Evolutionary conservation across 1,140 invertebrate genomes (phyloP), one percentile per base, ranked within the genome.

Genomic region (Halotydeus destructor): DNA sequence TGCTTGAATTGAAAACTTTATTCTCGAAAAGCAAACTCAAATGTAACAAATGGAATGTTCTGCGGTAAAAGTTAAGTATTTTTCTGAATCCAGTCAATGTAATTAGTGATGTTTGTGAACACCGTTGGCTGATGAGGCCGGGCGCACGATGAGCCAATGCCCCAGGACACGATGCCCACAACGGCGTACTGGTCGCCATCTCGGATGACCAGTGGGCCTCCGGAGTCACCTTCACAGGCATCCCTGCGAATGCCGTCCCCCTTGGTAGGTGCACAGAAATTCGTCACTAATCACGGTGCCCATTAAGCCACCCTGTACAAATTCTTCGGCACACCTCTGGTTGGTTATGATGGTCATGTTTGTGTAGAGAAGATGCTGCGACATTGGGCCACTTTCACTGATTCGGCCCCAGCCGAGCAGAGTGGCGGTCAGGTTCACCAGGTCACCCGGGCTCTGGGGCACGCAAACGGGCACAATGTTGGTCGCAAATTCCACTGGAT

Each of bases 101-200:
- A 30, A 30, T 9, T 30, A 30, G 28, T 9, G n/a, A 30, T 30
- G 9, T 14, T 30, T 30, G 28, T 30, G n/a, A 30, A 30, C 9
- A 30, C 28, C 14, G 28, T 30, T 30, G 28, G 28, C 14, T 9
- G 9, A 9, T 14, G 9, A 9, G 28, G 28, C 14, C 14, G 9
- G 9, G 28, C 28, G 28, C 28, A 30, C 9, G n/a, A 9, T 9
- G 28, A 30, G n/a, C 28, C 28, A 30, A 30, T 30, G 25, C 85
- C 88, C 85, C 86, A 94, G 44, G 78, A 84, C 50, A 91, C 88
- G 50, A 93, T 84, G 2, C 88, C 86, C 1, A 78, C 82, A 23
- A 93, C 62, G 64, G 86, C 86, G 61, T 82, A 94, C 34, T 73
- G 69, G 3, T 78, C 78, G 52, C 74, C 74, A 0, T 79, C 78